phyloP scores from a whole-genome alignment of 1,140 invertebrate genomes.

The Theocolax elegans region DNA sequence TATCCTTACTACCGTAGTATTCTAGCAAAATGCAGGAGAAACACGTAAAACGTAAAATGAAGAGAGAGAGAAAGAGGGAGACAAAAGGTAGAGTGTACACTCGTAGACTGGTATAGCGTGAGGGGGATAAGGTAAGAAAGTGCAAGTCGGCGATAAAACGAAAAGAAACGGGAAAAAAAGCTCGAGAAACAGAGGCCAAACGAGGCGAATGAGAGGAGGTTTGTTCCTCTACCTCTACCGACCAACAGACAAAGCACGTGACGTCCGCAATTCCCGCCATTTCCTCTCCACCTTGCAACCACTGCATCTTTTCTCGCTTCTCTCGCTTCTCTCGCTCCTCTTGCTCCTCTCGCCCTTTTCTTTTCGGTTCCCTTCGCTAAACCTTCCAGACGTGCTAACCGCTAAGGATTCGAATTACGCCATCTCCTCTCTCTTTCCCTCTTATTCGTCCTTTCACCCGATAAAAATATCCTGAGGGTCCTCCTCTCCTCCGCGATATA shows the following conservation, averaged over 20 bases:
- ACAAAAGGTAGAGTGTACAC: too few relatives aligned
- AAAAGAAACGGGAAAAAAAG: neutral
- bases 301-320: conserved; percentile 17
- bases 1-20: too few relatives aligned
- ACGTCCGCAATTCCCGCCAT: neutral
- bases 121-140: too few relatives aligned
- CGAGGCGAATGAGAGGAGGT: conserved; percentile 14
- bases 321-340: neutral
- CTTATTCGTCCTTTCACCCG: neutral
- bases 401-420: conserved; percentile 33
- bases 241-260: neutral
- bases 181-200: neutral
- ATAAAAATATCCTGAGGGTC: too few relatives aligned
- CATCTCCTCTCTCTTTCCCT: neutral
- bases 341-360: too few relatives aligned
- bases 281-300: neutral
- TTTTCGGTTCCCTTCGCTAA: neutral
- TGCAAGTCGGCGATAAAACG: conserved; percentile 3
- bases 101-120: too few relatives aligned
- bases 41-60: neutral
- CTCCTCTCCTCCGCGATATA: too few relatives aligned
- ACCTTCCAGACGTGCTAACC: conserved; percentile 16
- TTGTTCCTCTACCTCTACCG: too few relatives aligned
- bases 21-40: neutral
- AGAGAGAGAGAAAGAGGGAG: neutral